Percentiles rank a stretch among this genome's conserved stretches.
phyloP scores from a whole-genome alignment of 1,140 invertebrate genomes.

The Probaryconus sp. region DNA sequence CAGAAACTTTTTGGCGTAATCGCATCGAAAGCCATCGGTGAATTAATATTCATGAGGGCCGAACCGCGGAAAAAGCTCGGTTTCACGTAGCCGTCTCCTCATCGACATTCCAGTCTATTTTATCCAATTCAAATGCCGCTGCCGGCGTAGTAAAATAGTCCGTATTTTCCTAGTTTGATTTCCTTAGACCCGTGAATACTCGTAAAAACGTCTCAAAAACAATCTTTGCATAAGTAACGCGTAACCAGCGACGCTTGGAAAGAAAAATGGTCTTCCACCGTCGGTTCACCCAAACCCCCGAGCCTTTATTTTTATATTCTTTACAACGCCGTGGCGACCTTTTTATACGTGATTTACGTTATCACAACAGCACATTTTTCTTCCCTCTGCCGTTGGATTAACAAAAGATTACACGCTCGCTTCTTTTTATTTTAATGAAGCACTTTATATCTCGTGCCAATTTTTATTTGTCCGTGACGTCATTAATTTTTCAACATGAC shows the following conservation, averaged over 20 bases:
- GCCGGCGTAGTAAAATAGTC: conserved; percentile 31
- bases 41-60: conserved; percentile 51
- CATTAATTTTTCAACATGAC: conserved; percentile 7
- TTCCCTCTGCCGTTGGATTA: conserved; percentile 31
- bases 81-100: conserved; percentile 33
- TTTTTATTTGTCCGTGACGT: conserved; percentile 30
- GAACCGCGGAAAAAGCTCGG: conserved; percentile 36
- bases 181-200: conserved; percentile 24
- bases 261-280: conserved; percentile 44
- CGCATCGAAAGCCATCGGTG: conserved; percentile 1
- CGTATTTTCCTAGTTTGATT: conserved; percentile 44
- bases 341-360: conserved; percentile 57
- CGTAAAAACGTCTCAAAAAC: conserved; percentile 59
- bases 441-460: conserved; percentile 6
- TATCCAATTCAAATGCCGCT: conserved; percentile 31
- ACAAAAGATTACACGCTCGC: conserved; percentile 38
- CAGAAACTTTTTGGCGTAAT: conserved; percentile 28
- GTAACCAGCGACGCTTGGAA: conserved; percentile 40
- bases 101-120: conserved; percentile 44
- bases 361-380: conserved; percentile 44
- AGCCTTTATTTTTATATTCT: conserved; percentile 51
- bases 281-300: conserved; percentile 16
- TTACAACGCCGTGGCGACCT: conserved; percentile 27
- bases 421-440: conserved; percentile 30
- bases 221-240: conserved; percentile 60